phyloP scores from a whole-genome alignment of 2,113 vertebrate genomes.

The Limanda limanda region DNA sequence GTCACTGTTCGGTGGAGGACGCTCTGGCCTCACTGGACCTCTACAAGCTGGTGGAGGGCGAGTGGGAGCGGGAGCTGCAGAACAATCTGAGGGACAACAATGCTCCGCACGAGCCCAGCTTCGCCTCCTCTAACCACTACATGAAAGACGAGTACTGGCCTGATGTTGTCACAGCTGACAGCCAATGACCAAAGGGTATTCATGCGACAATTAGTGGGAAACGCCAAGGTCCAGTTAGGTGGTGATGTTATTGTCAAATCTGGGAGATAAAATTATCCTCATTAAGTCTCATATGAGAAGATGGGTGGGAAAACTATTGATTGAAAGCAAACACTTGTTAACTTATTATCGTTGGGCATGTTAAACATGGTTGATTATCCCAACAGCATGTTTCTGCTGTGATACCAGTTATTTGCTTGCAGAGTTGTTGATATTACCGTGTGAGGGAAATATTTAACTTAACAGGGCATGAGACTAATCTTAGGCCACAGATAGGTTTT shows the following conservation, averaged over 20 bases:
- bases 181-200: conserved; percentile 55
- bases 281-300: not conserved
- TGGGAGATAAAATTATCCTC: not conserved
- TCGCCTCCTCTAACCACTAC: conserved; percentile 84
- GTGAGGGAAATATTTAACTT: not conserved
- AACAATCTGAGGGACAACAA: conserved; percentile 10
- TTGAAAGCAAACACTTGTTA: conserved; percentile 32
- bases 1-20: conserved; percentile 94
- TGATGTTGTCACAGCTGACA: conserved; percentile 73
- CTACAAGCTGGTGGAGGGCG: conserved; percentile 91
- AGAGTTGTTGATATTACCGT: conserved; percentile 6
- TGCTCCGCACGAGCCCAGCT: conserved; percentile 54
- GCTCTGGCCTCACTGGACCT: conserved; percentile 91
- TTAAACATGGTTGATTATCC: conserved; percentile 13
- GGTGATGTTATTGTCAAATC: not conserved
- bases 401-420: not conserved
- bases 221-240: not conserved
- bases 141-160: conserved; percentile 96
- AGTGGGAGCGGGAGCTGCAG: conserved; percentile 86
- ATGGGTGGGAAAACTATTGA: not conserved
- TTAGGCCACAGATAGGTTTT: not conserved
- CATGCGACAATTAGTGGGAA: not conserved
- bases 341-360: conserved; percentile 39
- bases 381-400: conserved; percentile 19
- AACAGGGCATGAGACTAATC: not conserved